Evolutionary conservation across 2,888 invertebrate genomes (phyloP).

Genomic region (Trimorus sp.): DNA sequence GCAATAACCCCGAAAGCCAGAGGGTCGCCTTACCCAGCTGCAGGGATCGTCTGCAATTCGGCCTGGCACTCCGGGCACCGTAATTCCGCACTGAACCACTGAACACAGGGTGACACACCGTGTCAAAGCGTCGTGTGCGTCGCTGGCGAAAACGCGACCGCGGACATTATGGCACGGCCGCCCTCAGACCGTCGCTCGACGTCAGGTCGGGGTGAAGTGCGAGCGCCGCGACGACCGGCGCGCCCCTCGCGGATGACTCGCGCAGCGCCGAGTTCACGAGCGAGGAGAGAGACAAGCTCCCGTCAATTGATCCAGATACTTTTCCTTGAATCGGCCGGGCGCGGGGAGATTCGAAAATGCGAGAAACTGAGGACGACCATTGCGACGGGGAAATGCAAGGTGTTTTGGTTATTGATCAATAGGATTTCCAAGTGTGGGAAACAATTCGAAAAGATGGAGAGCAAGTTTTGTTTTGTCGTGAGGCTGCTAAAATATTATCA

Average conservation of each 20-base stretch:
- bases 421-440: too few species aligned
- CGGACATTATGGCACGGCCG: conserved; percentile 75
- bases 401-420: too few species aligned
- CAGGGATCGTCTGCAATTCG: neutral
- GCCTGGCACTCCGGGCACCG: conserved; percentile 9
- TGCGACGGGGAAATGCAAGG: too few species aligned
- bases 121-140: conserved; percentile 61
- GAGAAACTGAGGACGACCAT: too few species aligned
- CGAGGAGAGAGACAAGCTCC: conserved; percentile 43
- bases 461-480: too few species aligned
- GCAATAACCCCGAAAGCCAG: conserved; percentile 16
- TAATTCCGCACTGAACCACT: conserved; percentile 38
- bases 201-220: conserved; percentile 64
- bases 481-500: too few species aligned
- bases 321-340: conserved; percentile 43
- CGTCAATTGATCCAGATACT: conserved; percentile 66
- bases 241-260: conserved; percentile 53
- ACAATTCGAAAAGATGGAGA: too few species aligned
- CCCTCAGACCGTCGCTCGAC: conserved; percentile 65
- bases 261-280: conserved; percentile 45
- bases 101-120: conserved; percentile 41
- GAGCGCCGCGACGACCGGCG: conserved; percentile 52
- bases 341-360: neutral
- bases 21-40: conserved; percentile 17
- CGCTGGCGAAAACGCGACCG: conserved; percentile 66